A percentile compares a stretch with the other conserved stretches of the same genome.
Conservation (phyloP, 2,888 invertebrate genomes). For the Harmothoe impar region DNA sequence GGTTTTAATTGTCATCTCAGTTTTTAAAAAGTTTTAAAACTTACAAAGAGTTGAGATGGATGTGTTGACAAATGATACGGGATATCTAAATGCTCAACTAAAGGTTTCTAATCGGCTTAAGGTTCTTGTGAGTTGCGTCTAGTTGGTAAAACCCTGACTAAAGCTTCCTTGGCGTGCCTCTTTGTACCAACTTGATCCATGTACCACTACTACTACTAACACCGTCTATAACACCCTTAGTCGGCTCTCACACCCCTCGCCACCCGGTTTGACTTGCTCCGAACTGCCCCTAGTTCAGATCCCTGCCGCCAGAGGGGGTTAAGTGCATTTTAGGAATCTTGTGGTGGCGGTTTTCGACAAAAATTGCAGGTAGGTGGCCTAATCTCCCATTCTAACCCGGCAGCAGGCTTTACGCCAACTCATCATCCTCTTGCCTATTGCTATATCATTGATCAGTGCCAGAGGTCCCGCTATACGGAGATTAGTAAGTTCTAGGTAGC, state of each 20-base stretch:
- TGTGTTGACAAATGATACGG: too few relatives aligned
- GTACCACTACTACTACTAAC: background rate
- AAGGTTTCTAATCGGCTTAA: too few relatives aligned
- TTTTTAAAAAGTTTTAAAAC: too few relatives aligned
- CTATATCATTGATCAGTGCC: background rate
- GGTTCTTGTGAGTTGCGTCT: background rate
- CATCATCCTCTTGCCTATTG: background rate
- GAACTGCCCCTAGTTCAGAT: constrained; percentile 33
- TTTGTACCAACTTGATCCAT: background rate
- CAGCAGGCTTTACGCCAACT: too few relatives aligned
- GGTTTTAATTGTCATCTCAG: too few relatives aligned
- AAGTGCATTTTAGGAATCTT: constrained; percentile 44
- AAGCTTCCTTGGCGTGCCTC: background rate
- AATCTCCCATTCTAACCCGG: background rate
- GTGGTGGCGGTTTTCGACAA: constrained; percentile 39
- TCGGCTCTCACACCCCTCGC: too few relatives aligned
- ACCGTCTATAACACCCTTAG: constrained; percentile 36
- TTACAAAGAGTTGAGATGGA: too few relatives aligned
- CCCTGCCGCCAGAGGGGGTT: background rate
- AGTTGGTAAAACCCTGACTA: background rate
- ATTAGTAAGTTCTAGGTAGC: too few relatives aligned
- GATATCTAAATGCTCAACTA: too few relatives aligned
- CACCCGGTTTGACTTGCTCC: constrained; percentile 24
- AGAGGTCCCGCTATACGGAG: background rate
- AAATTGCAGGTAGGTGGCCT: constrained; percentile 36